phyloP scores from a whole-genome alignment of 2,113 vertebrate species.

The Alethe castanea region DNA sequence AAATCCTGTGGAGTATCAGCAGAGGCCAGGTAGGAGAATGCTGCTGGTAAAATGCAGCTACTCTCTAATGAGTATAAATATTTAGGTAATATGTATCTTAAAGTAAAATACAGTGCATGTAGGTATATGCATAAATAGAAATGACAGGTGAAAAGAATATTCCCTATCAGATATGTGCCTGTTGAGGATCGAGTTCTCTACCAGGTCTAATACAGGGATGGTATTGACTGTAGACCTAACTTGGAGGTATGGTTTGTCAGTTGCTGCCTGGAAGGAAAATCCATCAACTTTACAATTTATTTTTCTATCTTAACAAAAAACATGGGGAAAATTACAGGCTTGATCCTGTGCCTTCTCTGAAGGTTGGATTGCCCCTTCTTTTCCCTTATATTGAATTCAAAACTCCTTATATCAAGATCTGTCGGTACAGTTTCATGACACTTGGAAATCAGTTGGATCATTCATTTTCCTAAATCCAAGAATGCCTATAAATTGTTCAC shows the following conservation, averaged over 20 bases:
- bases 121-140: background rate
- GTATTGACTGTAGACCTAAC: background rate
- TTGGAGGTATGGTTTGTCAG: background rate
- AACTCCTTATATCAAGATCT: background rate
- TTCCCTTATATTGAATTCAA: background rate
- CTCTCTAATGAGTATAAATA: background rate
- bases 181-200: background rate
- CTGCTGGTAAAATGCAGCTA: background rate
- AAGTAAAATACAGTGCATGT: background rate
- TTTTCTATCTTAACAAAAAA: background rate
- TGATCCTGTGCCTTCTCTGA: background rate
- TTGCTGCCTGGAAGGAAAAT: background rate
- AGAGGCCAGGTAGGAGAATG: background rate
- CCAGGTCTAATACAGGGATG: background rate
- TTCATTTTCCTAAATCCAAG: background rate
- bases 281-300: background rate
- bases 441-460: background rate
- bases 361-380: background rate
- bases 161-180: background rate
- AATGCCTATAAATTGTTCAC: background rate
- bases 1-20: background rate
- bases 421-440: background rate
- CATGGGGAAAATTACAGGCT: background rate
- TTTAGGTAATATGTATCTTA: background rate
- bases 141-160: background rate